A percentile compares a stretch with the other conserved stretches of the same genome.
Evolutionary conservation across 2,797 vertebrate species (phyloP).

Genomic region (Aeoliscus strigatus): DNA sequence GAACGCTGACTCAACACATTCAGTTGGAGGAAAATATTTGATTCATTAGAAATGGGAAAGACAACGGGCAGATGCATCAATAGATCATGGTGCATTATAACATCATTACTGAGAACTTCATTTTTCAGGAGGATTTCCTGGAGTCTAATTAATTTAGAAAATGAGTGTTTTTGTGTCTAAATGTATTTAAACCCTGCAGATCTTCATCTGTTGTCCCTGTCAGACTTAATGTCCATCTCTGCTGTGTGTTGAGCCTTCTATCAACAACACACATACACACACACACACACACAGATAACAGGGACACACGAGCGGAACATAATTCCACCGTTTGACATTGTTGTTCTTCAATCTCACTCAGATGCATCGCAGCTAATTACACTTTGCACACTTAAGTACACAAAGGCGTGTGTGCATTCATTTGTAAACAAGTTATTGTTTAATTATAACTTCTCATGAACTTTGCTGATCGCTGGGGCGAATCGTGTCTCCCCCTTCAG

Average conservation of each 20-base stretch:
- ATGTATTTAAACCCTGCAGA: constrained; percentile 25
- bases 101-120: constrained; percentile 10
- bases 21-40: too few relatives aligned
- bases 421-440: constrained; percentile 78
- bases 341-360: constrained; percentile 70
- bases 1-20: too few relatives aligned
- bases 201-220: constrained; percentile 28
- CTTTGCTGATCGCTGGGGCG: constrained; percentile 71
- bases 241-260: constrained; percentile 27
- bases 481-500: constrained; percentile 71
- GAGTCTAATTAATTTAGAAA: constrained; percentile 24
- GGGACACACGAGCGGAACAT: constrained; percentile 47
- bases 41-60: constrained; percentile 1
- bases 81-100: constrained; percentile 7
- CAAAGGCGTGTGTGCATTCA: constrained; percentile 68
- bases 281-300: constrained; percentile 39
- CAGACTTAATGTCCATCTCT: constrained; percentile 42
- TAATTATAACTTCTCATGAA: constrained; percentile 78
- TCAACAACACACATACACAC: constrained; percentile 6
- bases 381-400: constrained; percentile 73
- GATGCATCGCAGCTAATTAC: constrained; percentile 73
- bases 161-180: constrained; percentile 17
- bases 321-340: constrained; percentile 69
- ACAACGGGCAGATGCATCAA: constrained; percentile 8
- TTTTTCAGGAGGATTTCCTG: constrained; percentile 28